These are phyloP conservation scores for Ferdinandea cuprea DNA, from an alignment of 2,888 invertebrate genomes.

Conservation along the genomic window DNA sequence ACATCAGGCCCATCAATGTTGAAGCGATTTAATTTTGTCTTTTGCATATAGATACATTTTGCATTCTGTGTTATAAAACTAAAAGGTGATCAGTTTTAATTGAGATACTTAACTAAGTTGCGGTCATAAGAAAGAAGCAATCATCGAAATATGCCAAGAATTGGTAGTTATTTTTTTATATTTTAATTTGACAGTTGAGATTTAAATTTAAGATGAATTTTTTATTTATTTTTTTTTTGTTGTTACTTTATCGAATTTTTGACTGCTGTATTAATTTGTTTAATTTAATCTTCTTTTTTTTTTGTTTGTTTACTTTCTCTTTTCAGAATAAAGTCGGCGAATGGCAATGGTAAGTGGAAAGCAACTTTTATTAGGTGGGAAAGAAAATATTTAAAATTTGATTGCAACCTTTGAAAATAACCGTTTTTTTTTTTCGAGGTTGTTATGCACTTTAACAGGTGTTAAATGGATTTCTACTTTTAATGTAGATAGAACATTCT, in stretches of 20 bases:
- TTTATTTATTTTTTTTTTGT: no score
- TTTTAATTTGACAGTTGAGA: conserved; percentile 9
- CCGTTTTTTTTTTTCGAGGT: not conserved
- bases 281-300: conserved; percentile 44
- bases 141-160: conserved; percentile 37
- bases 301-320: conserved; percentile 76
- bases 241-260: conserved; percentile 46
- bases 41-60: conserved; percentile 22
- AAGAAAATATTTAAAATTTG: not conserved
- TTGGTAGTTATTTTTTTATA: conserved; percentile 13
- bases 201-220: conserved; percentile 36
- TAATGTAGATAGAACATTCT: no score
- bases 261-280: conserved; percentile 57
- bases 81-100: conserved; percentile 69
- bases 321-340: conserved; percentile 83
- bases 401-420: not conserved
- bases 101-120: conserved; percentile 59
- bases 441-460: no score
- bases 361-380: conserved; percentile 20
- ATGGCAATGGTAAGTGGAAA: conserved; percentile 82
- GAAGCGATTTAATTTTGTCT: conserved; percentile 21
- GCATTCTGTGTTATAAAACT: conserved; percentile 39
- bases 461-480: no score
- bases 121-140: conserved; percentile 2
- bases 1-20: no score